Evolutionary conservation across 2,113 vertebrate genomes (phyloP).

Genomic region (Myotis yumanensis): DNA sequence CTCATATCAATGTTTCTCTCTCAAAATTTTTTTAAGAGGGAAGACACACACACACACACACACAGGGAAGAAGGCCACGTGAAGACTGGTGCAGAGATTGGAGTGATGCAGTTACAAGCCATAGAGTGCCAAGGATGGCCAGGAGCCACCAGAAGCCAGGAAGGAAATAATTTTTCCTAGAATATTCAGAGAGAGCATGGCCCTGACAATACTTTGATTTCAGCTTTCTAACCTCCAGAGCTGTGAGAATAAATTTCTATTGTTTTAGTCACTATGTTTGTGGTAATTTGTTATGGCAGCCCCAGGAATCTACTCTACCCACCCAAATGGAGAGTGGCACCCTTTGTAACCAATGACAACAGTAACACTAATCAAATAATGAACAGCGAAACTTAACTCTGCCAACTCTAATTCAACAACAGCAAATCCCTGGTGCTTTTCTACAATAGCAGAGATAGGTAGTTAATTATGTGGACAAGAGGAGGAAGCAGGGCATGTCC

Average conservation of each 20-base stretch:
- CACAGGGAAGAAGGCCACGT: neutral
- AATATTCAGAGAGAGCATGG: neutral
- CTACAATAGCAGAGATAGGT: slow-evolving; percentile 69
- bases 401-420: slow-evolving; percentile 93
- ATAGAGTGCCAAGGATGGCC: neutral
- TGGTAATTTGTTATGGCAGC: neutral
- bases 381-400: slow-evolving; percentile 84
- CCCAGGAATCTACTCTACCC: neutral
- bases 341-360: neutral
- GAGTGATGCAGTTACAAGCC: neutral
- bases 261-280: neutral
- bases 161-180: neutral
- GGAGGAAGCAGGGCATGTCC: neutral
- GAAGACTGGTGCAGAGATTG: neutral
- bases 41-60: neutral
- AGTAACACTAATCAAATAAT: neutral
- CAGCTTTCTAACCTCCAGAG: neutral
- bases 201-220: neutral
- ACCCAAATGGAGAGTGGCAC: neutral
- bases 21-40: too few relatives aligned
- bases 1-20: too few relatives aligned
- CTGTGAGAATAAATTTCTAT: neutral
- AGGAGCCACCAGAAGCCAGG: neutral
- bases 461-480: neutral
- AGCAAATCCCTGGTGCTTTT: slow-evolving; percentile 93